Evolutionary conservation across 2,888 invertebrate genomes (phyloP), one percentile per base, ranked within the genome.

Genomic region (Meganola albula): DNA sequence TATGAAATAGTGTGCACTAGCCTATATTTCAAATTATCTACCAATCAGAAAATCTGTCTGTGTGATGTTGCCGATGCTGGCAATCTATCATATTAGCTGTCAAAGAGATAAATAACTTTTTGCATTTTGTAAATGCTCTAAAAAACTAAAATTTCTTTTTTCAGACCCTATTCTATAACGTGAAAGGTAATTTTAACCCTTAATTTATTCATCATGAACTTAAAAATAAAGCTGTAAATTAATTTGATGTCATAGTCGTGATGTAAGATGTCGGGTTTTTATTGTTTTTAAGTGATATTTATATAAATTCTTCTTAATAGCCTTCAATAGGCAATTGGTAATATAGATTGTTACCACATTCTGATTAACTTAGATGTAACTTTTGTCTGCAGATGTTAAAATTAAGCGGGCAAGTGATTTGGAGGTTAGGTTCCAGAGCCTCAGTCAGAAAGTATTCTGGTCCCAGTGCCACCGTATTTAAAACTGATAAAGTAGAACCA

Each of bases 381-480:
- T 37, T 44, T 53, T 55, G 47, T 33, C 72, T 68, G 27, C 59
- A 86, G 86, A 86, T 86, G 86, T 74, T 86, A 66, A 86, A 85
- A 70, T 78, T 78, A 63, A 78, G 79, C 60, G 77, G 79, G 42
- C 60, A 70, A 48, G 58, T 82, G 24, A 66, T 84, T 83, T 84
- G 76, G 85, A 86, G 86, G 86, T 86, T 86, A 86, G 74, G 84
- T 52, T 64, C 74, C 35, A 66, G 79, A 53, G 64, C 72, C 8
- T 58, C 58, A 27, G 31, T 78, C 35, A 67, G 77, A 40, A 74
- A 74, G 38, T 83, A 78, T 43, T 74, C 79, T 0, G 63, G 63
- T 18, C 93, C 96, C 61, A 95, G 96, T 5, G 94, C 95, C 8
- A 92, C 94, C 7, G 93, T 93, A 24, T 92, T 93, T 10, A 93